Evolutionary conservation across 1,140 invertebrate species (phyloP), one percentile per base, ranked within the genome.

Genomic region (Druon quercuslanigerum): DNA sequence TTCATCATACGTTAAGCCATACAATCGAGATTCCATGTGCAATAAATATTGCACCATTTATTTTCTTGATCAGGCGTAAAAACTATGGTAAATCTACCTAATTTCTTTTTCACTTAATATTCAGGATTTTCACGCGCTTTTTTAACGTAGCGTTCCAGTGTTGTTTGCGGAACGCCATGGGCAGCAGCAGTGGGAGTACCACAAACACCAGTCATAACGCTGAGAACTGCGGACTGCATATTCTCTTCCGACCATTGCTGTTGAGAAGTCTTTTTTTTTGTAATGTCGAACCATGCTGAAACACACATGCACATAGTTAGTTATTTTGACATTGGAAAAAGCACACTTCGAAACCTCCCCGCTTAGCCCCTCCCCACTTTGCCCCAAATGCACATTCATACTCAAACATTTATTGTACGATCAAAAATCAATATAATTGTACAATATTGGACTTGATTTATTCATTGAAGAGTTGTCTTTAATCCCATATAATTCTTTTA

Each of bases 321-420:
- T 72, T 7, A 72, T 11, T 72, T 72, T 50, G 9, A 73, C 40
- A 73, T 3, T 33, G 52, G 20, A 60, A 52, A 9, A 16, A 74
- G 17, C 57, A 73, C 13, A 50, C 17, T 54, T 52, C 52, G 19
- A 56, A 54, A 54, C 25, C 51, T 74, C 73, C 73, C 73, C 73
- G 40, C 20, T 74, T 74, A 60, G 51, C 54, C 73, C 73, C 56
- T 57, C 56, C 40, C 56, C 73, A 66, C 51, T 74, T 13, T 74
- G 73, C 73, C 33, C 54, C 16, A 52, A 54, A 54, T 52, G 16
- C 72, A 54, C 12, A 16, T 56, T 73, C 40, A 56, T 50, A 46
- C 4, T 25, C 2, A 73, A 73, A 19, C 1, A 54, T 54, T 73
- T 12, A 54, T 51, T 54, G 40, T 13, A 13, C 17, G 20, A 56